Evolutionary conservation across 2,888 invertebrate species (phyloP).

Genomic region (Diarsia dahlii): DNA sequence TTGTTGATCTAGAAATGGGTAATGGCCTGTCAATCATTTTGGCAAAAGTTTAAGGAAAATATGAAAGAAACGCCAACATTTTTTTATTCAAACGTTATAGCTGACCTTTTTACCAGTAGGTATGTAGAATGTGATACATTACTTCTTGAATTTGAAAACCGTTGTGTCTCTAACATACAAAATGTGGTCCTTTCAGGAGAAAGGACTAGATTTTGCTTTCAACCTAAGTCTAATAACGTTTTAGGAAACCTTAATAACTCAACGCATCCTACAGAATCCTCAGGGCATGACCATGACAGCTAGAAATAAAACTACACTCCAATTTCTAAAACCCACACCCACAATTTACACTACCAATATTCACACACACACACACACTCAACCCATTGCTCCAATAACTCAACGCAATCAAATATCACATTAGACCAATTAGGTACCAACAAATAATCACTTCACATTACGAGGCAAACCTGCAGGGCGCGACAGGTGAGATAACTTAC

Average conservation of each 20-base stretch:
- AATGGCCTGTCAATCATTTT: conserved; percentile 9
- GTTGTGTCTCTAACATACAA: no score
- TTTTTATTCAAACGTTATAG: no score
- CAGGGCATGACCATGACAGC: neutral
- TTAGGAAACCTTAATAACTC: neutral
- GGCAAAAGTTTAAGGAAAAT: neutral
- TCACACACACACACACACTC: neutral
- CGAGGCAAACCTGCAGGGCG: conserved; percentile 45
- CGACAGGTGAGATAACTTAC: conserved; percentile 71
- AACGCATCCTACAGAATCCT: neutral
- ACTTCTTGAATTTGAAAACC: no score
- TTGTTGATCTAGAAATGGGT: neutral
- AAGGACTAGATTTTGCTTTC: neutral
- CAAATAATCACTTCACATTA: conserved; percentile 50
- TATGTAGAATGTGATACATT: no score
- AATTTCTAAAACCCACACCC: conserved; percentile 11
- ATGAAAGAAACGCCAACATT: neutral
- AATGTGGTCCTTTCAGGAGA: neutral
- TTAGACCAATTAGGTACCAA: conserved; percentile 40
- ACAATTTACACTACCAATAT: neutral
- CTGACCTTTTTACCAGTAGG: no score
- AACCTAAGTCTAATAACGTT: neutral
- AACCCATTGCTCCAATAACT: conserved; percentile 17
- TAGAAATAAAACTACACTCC: neutral
- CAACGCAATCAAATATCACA: conserved; percentile 44